Evolutionary conservation across 2,888 invertebrate species (phyloP).

Genomic region (Gymnocheta viridis): DNA sequence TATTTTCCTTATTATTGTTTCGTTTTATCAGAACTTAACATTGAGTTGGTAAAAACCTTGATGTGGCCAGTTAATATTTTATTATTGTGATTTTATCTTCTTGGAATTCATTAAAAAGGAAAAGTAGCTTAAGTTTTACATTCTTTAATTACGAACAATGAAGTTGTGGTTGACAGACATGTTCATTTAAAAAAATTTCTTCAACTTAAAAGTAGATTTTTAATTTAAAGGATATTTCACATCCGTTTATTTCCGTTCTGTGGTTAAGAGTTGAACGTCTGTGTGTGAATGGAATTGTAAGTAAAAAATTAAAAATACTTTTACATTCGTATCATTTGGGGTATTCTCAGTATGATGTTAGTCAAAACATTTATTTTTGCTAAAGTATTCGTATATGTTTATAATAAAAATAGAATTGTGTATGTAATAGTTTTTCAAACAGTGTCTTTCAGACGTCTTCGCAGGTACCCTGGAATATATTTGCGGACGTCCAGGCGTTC

Average conservation of each 20-base stretch:
- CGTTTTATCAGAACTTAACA: neutral
- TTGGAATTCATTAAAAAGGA: conserved; percentile 27
- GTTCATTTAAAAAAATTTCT: conserved; percentile 5
- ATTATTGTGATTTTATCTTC: neutral
- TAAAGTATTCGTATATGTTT: no score
- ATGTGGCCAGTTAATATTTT: conserved; percentile 43
- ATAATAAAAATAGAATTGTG: no score
- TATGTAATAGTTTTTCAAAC: no score
- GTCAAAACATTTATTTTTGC: no score
- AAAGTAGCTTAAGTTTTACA: conserved; percentile 42
- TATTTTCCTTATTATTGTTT: neutral
- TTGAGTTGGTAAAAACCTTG: conserved; percentile 8
- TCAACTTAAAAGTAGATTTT: neutral
- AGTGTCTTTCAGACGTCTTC: no score
- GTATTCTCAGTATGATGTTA: neutral
- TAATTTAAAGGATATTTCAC: conserved; percentile 20
- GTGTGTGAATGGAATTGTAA: conserved; percentile 8
- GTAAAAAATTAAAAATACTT: conserved; percentile 9
- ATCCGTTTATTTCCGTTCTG: conserved; percentile 14
- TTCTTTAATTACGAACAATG: conserved; percentile 31
- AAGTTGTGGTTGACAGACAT: conserved; percentile 17
- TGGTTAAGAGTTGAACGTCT: conserved; percentile 11
- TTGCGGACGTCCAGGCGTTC: no score
- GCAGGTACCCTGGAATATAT: no score
- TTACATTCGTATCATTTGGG: neutral